Evolutionary conservation across 2,797 vertebrate genomes (phyloP).

Genomic region (Limnodromus scolopaceus): DNA sequence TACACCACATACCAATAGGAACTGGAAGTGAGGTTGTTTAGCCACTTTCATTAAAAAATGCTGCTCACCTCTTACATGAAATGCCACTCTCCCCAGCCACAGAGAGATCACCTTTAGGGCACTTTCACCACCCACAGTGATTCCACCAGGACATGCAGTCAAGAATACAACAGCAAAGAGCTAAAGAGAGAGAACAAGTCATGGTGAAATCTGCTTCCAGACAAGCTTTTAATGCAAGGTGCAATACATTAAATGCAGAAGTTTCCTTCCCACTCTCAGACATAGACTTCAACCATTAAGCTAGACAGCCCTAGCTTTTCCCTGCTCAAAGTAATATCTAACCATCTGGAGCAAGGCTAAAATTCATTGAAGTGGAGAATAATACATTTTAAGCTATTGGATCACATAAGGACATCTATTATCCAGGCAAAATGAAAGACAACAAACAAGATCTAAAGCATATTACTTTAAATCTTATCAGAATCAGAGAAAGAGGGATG

Average conservation of each 20-base stretch:
- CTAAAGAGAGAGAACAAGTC: not conserved
- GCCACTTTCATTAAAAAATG: not conserved
- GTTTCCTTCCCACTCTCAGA: not conserved
- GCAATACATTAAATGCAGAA: not conserved
- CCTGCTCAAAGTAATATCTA: not conserved
- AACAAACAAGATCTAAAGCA: not conserved
- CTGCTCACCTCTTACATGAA: not conserved
- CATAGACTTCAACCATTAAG: not conserved
- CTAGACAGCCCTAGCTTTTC: not conserved
- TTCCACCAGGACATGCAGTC: not conserved
- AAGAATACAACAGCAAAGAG: not conserved
- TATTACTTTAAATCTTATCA: not conserved
- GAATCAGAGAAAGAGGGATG: not conserved
- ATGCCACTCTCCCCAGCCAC: not conserved
- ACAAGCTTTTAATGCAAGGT: not conserved
- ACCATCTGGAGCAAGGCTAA: not conserved
- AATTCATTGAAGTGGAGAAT: not conserved
- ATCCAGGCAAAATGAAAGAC: not conserved
- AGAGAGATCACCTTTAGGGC: not conserved
- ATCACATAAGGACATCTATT: not conserved
- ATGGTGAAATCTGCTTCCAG: not conserved
- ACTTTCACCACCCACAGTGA: not conserved
- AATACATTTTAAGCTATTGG: not conserved
- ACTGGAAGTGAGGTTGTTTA: not conserved
- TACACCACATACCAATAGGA: not conserved